Evolutionary conservation across 2,113 vertebrate genomes (phyloP).

Genomic region (Gymnocephalus cernua): DNA sequence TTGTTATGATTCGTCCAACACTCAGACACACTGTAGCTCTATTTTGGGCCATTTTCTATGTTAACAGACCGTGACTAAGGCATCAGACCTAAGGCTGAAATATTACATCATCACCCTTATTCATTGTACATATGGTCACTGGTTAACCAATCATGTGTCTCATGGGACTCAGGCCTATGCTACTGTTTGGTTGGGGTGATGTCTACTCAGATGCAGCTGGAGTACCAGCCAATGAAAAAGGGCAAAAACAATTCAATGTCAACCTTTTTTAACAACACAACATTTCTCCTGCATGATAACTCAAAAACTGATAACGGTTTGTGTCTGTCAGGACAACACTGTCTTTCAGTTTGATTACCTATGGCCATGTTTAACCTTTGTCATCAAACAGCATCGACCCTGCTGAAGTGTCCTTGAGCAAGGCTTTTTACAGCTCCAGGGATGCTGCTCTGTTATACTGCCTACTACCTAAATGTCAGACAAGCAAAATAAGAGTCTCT

Average conservation of each 20-base stretch:
- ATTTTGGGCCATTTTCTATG: constrained; percentile 3
- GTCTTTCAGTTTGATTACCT: not conserved
- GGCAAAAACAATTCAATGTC: constrained; percentile 40
- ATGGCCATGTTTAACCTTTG: not conserved
- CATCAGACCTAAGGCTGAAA: constrained; percentile 46
- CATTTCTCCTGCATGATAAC: not conserved
- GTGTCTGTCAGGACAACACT: not conserved
- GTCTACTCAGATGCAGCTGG: constrained; percentile 44
- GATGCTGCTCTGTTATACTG: not conserved
- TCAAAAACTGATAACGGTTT: not conserved
- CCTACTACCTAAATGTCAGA: not conserved
- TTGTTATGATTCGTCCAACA: constrained; percentile 29
- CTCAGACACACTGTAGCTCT: not conserved
- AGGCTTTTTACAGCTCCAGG: not conserved
- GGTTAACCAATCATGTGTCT: constrained; percentile 59
- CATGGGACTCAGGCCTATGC: constrained; percentile 40
- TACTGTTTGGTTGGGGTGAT: constrained; percentile 50
- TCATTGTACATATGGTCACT: constrained; percentile 58
- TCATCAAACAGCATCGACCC: constrained; percentile 1
- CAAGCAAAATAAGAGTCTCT: not conserved
- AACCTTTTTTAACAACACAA: not conserved
- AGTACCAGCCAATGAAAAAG: constrained; percentile 33
- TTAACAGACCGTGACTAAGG: constrained; percentile 50
- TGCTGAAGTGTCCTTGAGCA: constrained; percentile 54
- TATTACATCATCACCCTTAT: constrained; percentile 64